A percentile compares a stretch with the other conserved stretches of the same genome.
phyloP scores from a whole-genome alignment of 2,888 invertebrate genomes.

The Thecophora atra region DNA sequence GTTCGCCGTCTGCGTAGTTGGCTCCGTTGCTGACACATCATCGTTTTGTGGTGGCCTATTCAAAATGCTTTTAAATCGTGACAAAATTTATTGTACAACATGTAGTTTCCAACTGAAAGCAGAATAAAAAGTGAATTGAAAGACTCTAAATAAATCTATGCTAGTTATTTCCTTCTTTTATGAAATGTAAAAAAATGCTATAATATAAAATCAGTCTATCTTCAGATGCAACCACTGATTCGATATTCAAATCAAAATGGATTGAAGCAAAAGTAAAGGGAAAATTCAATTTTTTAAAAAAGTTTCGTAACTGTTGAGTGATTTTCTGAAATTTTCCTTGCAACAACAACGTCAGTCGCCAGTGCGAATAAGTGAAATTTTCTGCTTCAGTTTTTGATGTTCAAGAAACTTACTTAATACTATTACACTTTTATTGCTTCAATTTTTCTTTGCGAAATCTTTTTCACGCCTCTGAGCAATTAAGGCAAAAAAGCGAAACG shows the following conservation, averaged over 20 bases:
- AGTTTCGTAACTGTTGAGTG: slow-evolving; percentile 10
- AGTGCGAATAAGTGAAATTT: slow-evolving; percentile 25
- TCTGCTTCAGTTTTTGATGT: neutral
- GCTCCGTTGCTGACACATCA: neutral
- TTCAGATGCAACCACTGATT: neutral
- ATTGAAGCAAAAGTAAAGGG: neutral
- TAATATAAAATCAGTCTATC: neutral
- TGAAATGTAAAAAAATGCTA: too few relatives aligned
- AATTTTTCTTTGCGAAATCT: neutral
- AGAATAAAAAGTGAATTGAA: neutral
- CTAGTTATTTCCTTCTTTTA: neutral
- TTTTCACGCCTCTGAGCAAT: slow-evolving; percentile 6
- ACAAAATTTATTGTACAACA: neutral
- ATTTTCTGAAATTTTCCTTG: slow-evolving; percentile 15
- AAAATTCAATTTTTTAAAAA: slow-evolving; percentile 2
- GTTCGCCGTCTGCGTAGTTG: neutral
- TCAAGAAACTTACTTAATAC: neutral
- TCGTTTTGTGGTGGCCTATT: neutral
- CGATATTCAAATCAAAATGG: too few relatives aligned
- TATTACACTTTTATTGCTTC: neutral
- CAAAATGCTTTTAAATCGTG: neutral
- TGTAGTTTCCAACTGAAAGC: too few relatives aligned
- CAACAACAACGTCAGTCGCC: neutral
- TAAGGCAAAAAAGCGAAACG: neutral
- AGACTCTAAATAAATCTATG: too few relatives aligned